These are phyloP conservation scores for Mnemiopsis leidyi DNA, from an alignment of 37 sponge, comb jelly and placozoan genomes.

Conservation along the genomic window DNA sequence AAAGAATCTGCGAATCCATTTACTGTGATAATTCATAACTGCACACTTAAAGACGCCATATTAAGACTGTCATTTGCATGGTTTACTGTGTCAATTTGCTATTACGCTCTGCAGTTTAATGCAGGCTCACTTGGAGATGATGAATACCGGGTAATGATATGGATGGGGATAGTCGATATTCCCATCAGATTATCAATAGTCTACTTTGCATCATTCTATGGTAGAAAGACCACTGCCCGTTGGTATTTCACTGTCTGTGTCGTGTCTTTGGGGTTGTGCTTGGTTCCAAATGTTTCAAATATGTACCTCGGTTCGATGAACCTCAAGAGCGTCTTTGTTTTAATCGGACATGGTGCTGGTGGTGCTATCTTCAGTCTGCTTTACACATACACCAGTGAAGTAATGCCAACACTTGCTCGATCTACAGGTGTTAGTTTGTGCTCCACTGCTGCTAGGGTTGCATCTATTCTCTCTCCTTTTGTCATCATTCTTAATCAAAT, in stretches of 20 bases:
- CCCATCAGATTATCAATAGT: neutral
- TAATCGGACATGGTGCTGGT: neutral
- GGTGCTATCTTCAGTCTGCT: slow-evolving; percentile 25
- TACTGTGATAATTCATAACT: neutral
- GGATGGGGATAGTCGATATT: slow-evolving; percentile 8
- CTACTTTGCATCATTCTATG: neutral
- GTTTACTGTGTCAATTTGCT: slow-evolving; percentile 40
- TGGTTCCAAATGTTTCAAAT: neutral
- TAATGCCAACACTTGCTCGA: slow-evolving; percentile 27
- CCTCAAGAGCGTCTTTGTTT: slow-evolving; percentile 23
- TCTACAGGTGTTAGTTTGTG: neutral
- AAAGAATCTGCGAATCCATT: neutral
- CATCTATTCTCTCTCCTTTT: slow-evolving; percentile 17
- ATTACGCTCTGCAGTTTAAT: slow-evolving; percentile 45
- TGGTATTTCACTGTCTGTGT: neutral
- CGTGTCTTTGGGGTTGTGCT: neutral
- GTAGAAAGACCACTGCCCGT: neutral
- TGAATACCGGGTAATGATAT: slow-evolving; percentile 40
- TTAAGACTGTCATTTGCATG: slow-evolving; percentile 1
- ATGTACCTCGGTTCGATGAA: neutral
- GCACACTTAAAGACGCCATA: neutral
- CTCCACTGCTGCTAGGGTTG: slow-evolving; percentile 28
- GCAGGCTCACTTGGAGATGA: slow-evolving; percentile 19
- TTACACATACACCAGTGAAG: slow-evolving; percentile 10
- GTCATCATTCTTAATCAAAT: slow-evolving; percentile 35